Conservation (phyloP, 2,113 vertebrate species). For the Hipposideros armiger region DNA sequence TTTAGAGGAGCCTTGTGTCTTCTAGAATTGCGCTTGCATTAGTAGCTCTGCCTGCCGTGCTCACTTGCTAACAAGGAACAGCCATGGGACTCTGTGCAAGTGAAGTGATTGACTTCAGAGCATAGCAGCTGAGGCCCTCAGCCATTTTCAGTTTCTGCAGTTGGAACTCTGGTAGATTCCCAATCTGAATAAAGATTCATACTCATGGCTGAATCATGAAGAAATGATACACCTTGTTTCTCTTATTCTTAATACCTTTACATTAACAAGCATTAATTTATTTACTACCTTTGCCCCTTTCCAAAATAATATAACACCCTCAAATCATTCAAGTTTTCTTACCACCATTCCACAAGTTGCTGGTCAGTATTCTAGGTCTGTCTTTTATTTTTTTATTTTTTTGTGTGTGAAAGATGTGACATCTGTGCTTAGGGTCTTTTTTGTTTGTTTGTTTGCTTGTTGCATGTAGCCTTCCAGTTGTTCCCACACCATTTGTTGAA, state of each 20-base stretch:
- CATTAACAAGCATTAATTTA: not conserved
- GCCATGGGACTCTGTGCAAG: too few species aligned
- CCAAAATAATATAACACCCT: not conserved
- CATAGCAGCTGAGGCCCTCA: not conserved
- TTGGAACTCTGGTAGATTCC: not conserved
- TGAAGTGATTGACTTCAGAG: not conserved
- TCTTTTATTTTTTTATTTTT: too few species aligned
- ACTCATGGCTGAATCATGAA: not conserved
- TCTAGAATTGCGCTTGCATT: not conserved
- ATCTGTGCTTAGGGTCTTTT: not conserved
- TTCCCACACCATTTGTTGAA: not conserved
- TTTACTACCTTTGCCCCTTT: not conserved
- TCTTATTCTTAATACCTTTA: not conserved
- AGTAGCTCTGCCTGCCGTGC: not conserved
- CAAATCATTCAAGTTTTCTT: not conserved
- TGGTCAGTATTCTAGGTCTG: not conserved
- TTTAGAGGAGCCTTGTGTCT: not conserved
- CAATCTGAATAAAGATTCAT: not conserved
- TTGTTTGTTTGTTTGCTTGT: not conserved
- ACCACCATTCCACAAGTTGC: not conserved
- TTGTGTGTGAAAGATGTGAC: not conserved
- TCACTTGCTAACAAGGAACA: not conserved
- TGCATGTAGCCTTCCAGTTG: not conserved
- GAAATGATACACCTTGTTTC: not conserved
- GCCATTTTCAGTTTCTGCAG: not conserved